Percentiles rank a stretch among this genome's conserved stretches.
These are phyloP conservation scores for Genyomyrus donnyi DNA, from an alignment of 2,113 vertebrate genomes.

Conservation along the genomic window DNA sequence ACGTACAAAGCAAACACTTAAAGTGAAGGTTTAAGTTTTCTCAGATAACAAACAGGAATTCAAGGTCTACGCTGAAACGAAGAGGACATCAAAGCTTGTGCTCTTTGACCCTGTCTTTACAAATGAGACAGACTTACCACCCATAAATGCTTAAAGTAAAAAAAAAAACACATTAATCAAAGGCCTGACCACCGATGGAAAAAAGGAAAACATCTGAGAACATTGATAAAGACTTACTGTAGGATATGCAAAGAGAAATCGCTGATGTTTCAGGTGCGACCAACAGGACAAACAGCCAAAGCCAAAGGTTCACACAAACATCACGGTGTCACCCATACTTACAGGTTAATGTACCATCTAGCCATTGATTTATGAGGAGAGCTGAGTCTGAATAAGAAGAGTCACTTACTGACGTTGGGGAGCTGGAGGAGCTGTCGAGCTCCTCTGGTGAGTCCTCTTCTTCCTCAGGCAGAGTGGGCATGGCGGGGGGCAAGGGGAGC, in stretches of 20 bases:
- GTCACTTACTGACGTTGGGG: slow-evolving; percentile 63
- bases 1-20: slow-evolving; percentile 12
- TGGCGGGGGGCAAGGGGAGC: slow-evolving; percentile 52
- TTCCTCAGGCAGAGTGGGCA: slow-evolving; percentile 87
- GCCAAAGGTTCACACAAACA: not conserved
- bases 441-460: slow-evolving; percentile 79
- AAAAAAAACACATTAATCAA: not conserved
- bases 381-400: not conserved
- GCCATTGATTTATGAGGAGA: not conserved
- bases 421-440: slow-evolving; percentile 56
- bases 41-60: not conserved
- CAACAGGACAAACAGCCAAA: not conserved
- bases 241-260: not conserved
- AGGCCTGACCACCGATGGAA: not conserved
- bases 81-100: not conserved
- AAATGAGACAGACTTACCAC: not conserved
- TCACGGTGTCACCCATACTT: not conserved
- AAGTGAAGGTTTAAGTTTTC: not conserved
- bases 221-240: not conserved
- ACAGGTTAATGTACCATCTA: not conserved
- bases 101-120: not conserved
- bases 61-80: not conserved
- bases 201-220: not conserved
- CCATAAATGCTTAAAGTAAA: not conserved
- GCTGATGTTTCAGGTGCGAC: not conserved